Percentiles rank a stretch among this genome's conserved stretches.
Conservation (phyloP, 2,888 invertebrate species). For the Cheilosia pagana region DNA sequence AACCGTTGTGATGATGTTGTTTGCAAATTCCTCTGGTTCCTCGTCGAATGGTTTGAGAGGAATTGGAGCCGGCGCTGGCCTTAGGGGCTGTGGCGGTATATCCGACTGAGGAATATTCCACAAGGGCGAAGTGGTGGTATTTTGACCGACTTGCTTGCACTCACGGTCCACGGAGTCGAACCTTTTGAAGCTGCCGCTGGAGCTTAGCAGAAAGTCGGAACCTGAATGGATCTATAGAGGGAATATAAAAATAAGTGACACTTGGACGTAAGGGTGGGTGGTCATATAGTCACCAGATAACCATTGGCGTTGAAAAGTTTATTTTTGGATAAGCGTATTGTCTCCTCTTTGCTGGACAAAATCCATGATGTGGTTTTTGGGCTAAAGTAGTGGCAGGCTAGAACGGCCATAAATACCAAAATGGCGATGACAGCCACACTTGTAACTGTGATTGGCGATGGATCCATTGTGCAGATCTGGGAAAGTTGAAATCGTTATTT, state of each 20-base stretch:
- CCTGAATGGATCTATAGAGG: conserved; percentile 86
- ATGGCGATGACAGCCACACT: conserved; percentile 80
- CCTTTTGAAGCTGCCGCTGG: conserved; percentile 87
- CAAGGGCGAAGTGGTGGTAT: conserved; percentile 81
- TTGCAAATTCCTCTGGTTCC: conserved; percentile 79
- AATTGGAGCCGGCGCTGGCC: conserved; percentile 85
- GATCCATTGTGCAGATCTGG: conserved; percentile 77
- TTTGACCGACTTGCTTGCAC: conserved; percentile 84
- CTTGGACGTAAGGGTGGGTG: no score
- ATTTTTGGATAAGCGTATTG: conserved; percentile 83
- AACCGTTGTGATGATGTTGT: conserved; percentile 52
- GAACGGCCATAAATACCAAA: conserved; percentile 80
- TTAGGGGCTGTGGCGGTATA: conserved; percentile 88
- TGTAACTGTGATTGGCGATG: conserved; percentile 79
- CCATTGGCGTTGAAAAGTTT: conserved; percentile 87
- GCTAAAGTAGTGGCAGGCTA: conserved; percentile 82
- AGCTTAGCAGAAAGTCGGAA: conserved; percentile 86
- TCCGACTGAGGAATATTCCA: conserved; percentile 82
- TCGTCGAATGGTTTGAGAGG: conserved; percentile 77
- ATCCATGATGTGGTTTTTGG: conserved; percentile 82
- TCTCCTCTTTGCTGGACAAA: conserved; percentile 83
- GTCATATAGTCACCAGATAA: conserved; percentile 85
- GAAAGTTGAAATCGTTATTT: neutral
- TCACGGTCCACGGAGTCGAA: conserved; percentile 87
- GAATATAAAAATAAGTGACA: neutral